These are phyloP conservation scores for Palythoa grandiflora DNA, from an alignment of 92 coral and sea anemone genomes.

Conservation along the genomic window DNA sequence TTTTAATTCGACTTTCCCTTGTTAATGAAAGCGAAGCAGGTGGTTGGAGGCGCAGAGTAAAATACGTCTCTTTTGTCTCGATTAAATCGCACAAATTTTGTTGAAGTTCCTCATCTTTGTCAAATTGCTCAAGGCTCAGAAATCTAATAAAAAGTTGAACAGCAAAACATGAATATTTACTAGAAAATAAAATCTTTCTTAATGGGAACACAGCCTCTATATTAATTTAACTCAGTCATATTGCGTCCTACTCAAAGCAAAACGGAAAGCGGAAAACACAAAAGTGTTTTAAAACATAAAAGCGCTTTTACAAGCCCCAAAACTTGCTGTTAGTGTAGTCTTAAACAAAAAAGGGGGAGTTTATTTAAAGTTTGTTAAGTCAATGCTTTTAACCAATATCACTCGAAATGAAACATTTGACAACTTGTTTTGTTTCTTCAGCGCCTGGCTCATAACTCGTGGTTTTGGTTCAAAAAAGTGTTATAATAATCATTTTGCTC, in stretches of 20 bases:
- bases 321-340: slow-evolving; percentile 5
- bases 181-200: slow-evolving; percentile 17
- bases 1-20: slow-evolving; percentile 1
- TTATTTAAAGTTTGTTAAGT: slow-evolving; percentile 50
- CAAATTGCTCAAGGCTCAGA: slow-evolving; percentile 80
- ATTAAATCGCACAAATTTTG: slow-evolving; percentile 77
- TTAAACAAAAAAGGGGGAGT: slow-evolving; percentile 41
- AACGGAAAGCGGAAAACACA: neutral
- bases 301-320: slow-evolving; percentile 22
- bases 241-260: neutral
- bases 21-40: slow-evolving; percentile 82
- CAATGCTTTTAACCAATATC: slow-evolving; percentile 41
- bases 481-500: slow-evolving; percentile 59
- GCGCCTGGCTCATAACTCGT: slow-evolving; percentile 20
- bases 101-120: slow-evolving; percentile 77
- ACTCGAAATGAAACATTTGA: slow-evolving; percentile 50
- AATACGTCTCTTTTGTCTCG: slow-evolving; percentile 75
- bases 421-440: slow-evolving; percentile 33
- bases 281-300: slow-evolving; percentile 8
- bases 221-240: slow-evolving; percentile 1
- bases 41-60: slow-evolving; percentile 57
- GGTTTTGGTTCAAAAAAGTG: slow-evolving; percentile 36
- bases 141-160: slow-evolving; percentile 36
- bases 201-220: slow-evolving; percentile 21
- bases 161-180: slow-evolving; percentile 32